Percentiles rank a stretch among this genome's conserved stretches.
Conservation (phyloP, 2,797 vertebrate species). For the Gouania willdenowi region DNA sequence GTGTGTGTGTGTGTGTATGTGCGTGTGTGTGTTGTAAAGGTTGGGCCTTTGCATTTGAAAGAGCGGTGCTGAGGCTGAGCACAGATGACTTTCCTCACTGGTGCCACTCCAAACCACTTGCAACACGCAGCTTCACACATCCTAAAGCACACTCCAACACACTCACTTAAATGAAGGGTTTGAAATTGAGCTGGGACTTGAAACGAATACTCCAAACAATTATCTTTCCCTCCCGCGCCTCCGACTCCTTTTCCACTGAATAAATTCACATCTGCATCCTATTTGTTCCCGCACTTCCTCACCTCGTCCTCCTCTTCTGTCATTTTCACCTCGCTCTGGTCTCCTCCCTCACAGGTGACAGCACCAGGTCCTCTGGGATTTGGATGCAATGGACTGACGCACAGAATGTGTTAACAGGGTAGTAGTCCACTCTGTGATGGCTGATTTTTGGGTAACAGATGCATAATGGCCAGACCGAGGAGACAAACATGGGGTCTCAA, state of each 20-base stretch:
- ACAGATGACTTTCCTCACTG: constrained; percentile 39
- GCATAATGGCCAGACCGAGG: constrained; percentile 1
- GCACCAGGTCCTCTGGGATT: constrained; percentile 4
- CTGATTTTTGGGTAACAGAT: constrained; percentile 9
- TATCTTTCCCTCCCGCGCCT: constrained; percentile 54
- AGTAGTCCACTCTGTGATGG: no score
- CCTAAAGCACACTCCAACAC: constrained; percentile 36
- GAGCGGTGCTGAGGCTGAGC: constrained; percentile 35
- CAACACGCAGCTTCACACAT: constrained; percentile 33
- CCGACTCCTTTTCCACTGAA: constrained; percentile 61
- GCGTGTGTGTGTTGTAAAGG: background rate
- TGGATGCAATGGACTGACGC: constrained; percentile 28
- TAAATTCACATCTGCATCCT: constrained; percentile 48
- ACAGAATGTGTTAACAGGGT: background rate
- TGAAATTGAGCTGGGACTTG: constrained; percentile 72
- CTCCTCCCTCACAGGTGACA: constrained; percentile 18
- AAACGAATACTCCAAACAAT: constrained; percentile 70
- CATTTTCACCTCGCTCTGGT: constrained; percentile 26
- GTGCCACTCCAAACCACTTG: constrained; percentile 57
- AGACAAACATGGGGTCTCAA: no score
- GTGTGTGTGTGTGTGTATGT: background rate
- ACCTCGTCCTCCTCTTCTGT: constrained; percentile 18
- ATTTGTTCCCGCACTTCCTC: background rate
- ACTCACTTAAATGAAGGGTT: constrained; percentile 63
- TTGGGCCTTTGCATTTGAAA: constrained; percentile 21